Percentiles rank a stretch among this genome's conserved stretches.
Conservation (phyloP, 2,113 vertebrate genomes). For the Paracanthobrama guichenoti region DNA sequence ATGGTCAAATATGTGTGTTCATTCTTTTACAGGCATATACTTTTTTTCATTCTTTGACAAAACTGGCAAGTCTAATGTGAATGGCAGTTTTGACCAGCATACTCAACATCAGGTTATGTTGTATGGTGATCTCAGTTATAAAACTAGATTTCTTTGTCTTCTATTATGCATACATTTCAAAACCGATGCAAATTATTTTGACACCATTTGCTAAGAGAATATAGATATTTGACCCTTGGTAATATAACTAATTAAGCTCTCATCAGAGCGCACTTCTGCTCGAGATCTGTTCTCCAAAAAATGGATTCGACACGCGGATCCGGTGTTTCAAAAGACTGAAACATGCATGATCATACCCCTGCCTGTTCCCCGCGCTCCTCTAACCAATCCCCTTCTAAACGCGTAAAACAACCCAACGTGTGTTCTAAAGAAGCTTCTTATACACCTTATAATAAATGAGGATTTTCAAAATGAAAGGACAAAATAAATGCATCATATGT, state of each 20-base stretch:
- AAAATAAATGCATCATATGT: not conserved
- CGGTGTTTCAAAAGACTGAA: conserved; percentile 1
- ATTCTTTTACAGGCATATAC: not conserved
- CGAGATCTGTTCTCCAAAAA: not conserved
- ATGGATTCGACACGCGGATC: conserved; percentile 30
- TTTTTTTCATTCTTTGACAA: not conserved
- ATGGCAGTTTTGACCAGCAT: not conserved
- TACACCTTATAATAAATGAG: not conserved
- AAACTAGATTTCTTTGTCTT: not conserved
- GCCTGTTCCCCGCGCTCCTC: not conserved
- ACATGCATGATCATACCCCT: not conserved
- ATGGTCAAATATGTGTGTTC: not conserved
- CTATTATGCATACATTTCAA: not conserved
- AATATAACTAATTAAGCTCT: not conserved
- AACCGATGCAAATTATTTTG: conserved; percentile 4
- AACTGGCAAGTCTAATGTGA: not conserved
- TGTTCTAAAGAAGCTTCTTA: not conserved
- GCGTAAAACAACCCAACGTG: not conserved
- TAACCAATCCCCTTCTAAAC: not conserved
- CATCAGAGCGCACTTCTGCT: not conserved
- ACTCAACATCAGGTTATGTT: not conserved
- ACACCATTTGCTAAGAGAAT: conserved; percentile 8
- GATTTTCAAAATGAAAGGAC: not conserved
- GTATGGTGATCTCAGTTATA: not conserved
- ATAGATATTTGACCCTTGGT: conserved; percentile 9